phyloP scores from a whole-genome alignment of 2,797 vertebrate species.

The Eidolon dupreanum region DNA sequence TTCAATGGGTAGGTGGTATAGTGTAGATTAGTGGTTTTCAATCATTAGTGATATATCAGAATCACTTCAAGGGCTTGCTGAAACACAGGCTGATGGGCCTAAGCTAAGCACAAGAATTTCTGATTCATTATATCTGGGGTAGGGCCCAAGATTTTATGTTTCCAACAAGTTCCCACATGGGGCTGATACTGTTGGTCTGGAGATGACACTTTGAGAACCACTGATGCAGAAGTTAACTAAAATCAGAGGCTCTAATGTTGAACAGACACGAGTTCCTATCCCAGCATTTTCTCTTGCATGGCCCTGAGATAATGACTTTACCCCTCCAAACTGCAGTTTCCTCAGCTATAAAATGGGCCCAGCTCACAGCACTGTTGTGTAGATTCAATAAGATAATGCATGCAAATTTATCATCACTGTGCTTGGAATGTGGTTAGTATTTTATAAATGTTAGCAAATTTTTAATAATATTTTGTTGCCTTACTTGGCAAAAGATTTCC shows the following conservation, averaged over 20 bases:
- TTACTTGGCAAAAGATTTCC: background rate
- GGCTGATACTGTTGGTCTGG: background rate
- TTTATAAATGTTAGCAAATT: slow-evolving; percentile 18
- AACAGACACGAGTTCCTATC: background rate
- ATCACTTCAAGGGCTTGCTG: background rate
- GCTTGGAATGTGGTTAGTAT: background rate
- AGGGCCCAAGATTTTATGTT: background rate
- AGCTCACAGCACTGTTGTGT: background rate
- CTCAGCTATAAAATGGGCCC: background rate
- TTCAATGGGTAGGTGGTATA: background rate
- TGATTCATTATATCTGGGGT: background rate
- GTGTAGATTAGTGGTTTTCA: background rate
- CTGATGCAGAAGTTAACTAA: background rate
- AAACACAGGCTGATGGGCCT: background rate
- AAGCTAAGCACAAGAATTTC: background rate
- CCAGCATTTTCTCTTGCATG: background rate
- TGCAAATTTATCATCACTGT: background rate
- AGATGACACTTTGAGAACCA: background rate
- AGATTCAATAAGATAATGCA: background rate
- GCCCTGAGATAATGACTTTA: background rate
- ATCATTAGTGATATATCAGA: background rate
- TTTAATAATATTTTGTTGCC: background rate
- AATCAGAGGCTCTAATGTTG: background rate
- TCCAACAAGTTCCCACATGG: background rate
- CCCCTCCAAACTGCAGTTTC: background rate